These are phyloP conservation scores for Colostygia pectinataria DNA, from an alignment of 2,888 invertebrate species.

Conservation along the genomic window DNA sequence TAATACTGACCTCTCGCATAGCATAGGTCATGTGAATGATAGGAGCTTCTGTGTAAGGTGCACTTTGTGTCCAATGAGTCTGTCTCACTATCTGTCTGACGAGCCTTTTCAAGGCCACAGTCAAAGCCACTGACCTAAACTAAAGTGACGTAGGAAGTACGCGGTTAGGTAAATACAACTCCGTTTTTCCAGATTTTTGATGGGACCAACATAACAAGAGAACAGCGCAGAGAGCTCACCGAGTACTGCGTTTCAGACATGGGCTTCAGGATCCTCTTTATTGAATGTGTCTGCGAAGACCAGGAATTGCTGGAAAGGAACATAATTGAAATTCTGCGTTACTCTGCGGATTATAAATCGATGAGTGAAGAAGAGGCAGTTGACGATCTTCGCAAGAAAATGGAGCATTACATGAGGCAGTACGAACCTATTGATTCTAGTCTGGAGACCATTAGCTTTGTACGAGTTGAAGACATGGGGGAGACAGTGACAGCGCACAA, in stretches of 20 bases:
- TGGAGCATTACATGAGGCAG: constrained; percentile 91
- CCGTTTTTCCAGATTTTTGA: constrained; percentile 90
- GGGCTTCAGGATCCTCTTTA: constrained; percentile 93
- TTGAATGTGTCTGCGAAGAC: constrained; percentile 96
- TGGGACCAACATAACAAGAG: constrained; percentile 94
- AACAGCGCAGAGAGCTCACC: constrained; percentile 89
- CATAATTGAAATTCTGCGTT: constrained; percentile 89
- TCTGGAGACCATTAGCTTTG: constrained; percentile 79
- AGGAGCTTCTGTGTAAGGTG: neutral
- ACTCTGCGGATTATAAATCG: constrained; percentile 93
- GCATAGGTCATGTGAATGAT: neutral
- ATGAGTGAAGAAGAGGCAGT: constrained; percentile 91
- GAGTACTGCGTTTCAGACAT: constrained; percentile 87
- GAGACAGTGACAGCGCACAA: constrained; percentile 88
- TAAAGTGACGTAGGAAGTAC: neutral
- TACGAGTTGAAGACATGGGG: constrained; percentile 80
- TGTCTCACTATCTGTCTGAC: no score
- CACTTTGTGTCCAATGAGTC: no score
- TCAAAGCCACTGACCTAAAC: no score
- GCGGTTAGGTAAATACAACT: no score
- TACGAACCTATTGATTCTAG: constrained; percentile 90
- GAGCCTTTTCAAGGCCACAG: no score
- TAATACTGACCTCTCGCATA: constrained; percentile 2
- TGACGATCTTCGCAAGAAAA: constrained; percentile 90
- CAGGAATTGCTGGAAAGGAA: constrained; percentile 73